These are phyloP conservation scores for Drosophila crucigera DNA, from an alignment of 2,888 invertebrate genomes.

Conservation along the genomic window DNA sequence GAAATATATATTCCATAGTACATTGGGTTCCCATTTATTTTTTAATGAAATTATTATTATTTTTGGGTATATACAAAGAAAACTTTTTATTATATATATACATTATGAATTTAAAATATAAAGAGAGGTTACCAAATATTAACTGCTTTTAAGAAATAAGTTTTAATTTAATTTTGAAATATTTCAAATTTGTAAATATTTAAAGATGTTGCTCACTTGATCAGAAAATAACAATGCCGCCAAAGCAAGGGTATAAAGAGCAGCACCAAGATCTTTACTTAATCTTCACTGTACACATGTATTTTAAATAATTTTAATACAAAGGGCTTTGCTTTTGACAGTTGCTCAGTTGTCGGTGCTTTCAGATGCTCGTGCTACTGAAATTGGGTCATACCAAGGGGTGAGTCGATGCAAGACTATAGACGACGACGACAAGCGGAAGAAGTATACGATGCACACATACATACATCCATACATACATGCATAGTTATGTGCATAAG, in stretches of 20 bases:
- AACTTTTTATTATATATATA: not conserved
- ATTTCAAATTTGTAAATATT: not conserved
- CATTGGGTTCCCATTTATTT: accelerated
- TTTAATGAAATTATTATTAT: not conserved
- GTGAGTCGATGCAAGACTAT: constrained; percentile 29
- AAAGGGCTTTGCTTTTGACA: constrained; percentile 36
- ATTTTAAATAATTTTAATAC: constrained; percentile 18
- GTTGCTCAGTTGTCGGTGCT: constrained; percentile 51
- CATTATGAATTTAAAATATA: not conserved
- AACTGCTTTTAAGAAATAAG: not conserved
- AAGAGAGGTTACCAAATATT: not conserved
- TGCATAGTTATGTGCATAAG: constrained; percentile 15
- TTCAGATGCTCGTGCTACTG: constrained; percentile 40
- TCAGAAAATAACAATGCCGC: not conserved
- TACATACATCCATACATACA: not conserved
- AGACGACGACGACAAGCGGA: constrained; percentile 49
- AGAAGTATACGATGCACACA: constrained; percentile 37
- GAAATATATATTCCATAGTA: not conserved
- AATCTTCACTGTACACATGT: constrained; percentile 25
- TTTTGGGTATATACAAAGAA: not conserved
- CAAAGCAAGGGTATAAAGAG: not conserved
- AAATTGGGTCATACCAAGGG: constrained; percentile 55
- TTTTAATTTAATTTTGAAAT: no score
- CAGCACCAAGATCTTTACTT: constrained; percentile 14
- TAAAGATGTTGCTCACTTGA: not conserved